A percentile compares a stretch with the other conserved stretches of the same genome.
phyloP scores from a whole-genome alignment of 2,797 vertebrate species.

The Distichodus sexfasciatus region DNA sequence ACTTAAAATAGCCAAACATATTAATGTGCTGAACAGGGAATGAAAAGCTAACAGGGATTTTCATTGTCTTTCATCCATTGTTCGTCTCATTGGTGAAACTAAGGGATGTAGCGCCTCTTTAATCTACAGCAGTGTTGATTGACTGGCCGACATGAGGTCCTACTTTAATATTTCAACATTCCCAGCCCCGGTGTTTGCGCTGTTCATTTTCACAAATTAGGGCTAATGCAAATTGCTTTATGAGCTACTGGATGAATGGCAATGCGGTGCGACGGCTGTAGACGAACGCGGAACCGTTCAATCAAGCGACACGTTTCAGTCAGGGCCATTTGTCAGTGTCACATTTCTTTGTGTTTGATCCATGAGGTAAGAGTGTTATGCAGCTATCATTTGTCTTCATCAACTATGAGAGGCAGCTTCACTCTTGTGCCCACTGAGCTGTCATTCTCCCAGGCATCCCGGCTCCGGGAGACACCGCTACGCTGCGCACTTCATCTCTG shows the following conservation, averaged over 20 bases:
- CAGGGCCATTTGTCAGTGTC: slow-evolving; percentile 70
- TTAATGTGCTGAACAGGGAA: too few species aligned
- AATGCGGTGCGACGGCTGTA: slow-evolving; percentile 37
- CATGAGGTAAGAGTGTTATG: slow-evolving; percentile 57
- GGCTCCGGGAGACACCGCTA: slow-evolving; percentile 15
- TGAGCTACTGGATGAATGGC: slow-evolving; percentile 28
- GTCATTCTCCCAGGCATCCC: slow-evolving; percentile 56
- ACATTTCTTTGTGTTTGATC: slow-evolving; percentile 73
- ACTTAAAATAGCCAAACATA: too few species aligned
- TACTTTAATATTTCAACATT: slow-evolving; percentile 32
- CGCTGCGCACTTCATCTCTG: slow-evolving; percentile 21
- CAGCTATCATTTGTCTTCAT: slow-evolving; percentile 75
- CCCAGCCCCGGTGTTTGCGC: slow-evolving; percentile 14
- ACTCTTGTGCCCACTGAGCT: slow-evolving; percentile 67
- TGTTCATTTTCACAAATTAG: background rate
- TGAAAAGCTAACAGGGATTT: too few species aligned
- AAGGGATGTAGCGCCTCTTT: too few species aligned
- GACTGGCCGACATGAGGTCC: slow-evolving; percentile 4
- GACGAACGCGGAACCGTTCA: slow-evolving; percentile 63
- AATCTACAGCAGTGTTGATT: background rate
- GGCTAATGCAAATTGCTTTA: slow-evolving; percentile 36
- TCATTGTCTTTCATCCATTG: too few species aligned
- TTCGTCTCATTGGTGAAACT: too few species aligned
- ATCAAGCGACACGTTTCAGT: slow-evolving; percentile 66
- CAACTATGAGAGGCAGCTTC: slow-evolving; percentile 54